Evolutionary conservation across 2,888 invertebrate species (phyloP).

Genomic region (Drosophila atroscutellata): DNA sequence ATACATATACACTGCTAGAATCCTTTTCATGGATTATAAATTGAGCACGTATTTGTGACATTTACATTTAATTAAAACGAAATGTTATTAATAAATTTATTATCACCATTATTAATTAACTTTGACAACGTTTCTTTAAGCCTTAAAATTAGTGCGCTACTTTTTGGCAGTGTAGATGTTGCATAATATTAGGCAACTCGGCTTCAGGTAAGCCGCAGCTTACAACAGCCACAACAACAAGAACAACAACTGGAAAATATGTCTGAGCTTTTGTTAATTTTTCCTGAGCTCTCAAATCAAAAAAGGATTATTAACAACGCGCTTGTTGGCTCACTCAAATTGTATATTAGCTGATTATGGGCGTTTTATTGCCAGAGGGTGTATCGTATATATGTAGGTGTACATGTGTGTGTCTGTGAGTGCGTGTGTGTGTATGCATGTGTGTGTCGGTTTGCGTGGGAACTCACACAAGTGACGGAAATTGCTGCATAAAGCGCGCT

Average conservation of each 20-base stretch:
- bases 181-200: slow-evolving; percentile 49
- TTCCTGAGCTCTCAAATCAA: slow-evolving; percentile 67
- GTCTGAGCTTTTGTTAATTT: slow-evolving; percentile 57
- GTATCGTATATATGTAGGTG: not conserved
- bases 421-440: slow-evolving; percentile 25
- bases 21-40: not conserved
- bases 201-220: slow-evolving; percentile 57
- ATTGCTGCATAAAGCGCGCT: slow-evolving; percentile 83
- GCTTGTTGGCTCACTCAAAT: slow-evolving; percentile 58
- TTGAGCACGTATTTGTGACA: not conserved
- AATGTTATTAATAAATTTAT: not conserved
- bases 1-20: slow-evolving; percentile 8
- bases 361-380: slow-evolving; percentile 59
- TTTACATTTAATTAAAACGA: slow-evolving; percentile 3
- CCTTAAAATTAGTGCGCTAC: not conserved
- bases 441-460: slow-evolving; percentile 53
- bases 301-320: slow-evolving; percentile 77
- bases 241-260: slow-evolving; percentile 18
- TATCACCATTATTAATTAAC: not conserved
- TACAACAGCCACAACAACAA: slow-evolving; percentile 38
- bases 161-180: slow-evolving; percentile 38
- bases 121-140: too few relatives aligned
- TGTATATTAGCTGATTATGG: slow-evolving; percentile 80
- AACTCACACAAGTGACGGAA: slow-evolving; percentile 80
- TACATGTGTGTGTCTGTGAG: not conserved